Evolutionary conservation across 2,888 invertebrate species (phyloP), one percentile per base, ranked within the genome.

Genomic region (Adelphocoris suturalis): DNA sequence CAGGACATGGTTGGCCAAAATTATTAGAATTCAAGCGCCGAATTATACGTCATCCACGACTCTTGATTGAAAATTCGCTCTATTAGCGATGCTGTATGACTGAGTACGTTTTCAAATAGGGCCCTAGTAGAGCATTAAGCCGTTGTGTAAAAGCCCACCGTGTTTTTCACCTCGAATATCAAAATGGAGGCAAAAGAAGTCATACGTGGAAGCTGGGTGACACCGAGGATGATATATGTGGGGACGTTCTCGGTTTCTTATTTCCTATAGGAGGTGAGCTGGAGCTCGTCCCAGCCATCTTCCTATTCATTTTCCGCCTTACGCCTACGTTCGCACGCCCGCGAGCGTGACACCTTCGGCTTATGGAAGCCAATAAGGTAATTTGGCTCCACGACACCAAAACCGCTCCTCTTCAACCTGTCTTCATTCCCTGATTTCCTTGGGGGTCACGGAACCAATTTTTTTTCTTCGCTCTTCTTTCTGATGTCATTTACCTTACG

Each of bases 351-450:
- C 57, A 57, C 16, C 16, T 57, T 16, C 52, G n/a, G 57, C 16
- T 14, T 57, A 57, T 57, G n/a, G 57, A 14, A 57, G 57, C 57
- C 57, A 57, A 57, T 57, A 57, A 57, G 57, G 57, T 57, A 57
- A 57, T 57, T 16, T 7, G 57, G n/a, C 7, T 57, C 19, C 57
- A 57, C 19, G 57, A 57, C 57, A 57, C 57, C 57, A n/a, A 57
- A 57, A 57, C 57, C n/a, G 57, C 57, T 37, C 55, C 7, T 57
- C 7, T 57, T 57, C 57, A 57, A 57, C 57, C 46, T 48, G n/a
- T 81, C 47, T 16, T 81, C 37, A 81, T 81, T 81, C 47, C 81
- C 37, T 81, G 81, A 81, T 48, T 47, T n/a, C 46, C 81, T 81
- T 19, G 47, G 19, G 47, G 81, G 81, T 81, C 81, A 47, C 81